Evolutionary conservation across 1,140 invertebrate species (phyloP), one percentile per base, ranked within the genome.

Genomic region (Aphidius gifuensis): DNA sequence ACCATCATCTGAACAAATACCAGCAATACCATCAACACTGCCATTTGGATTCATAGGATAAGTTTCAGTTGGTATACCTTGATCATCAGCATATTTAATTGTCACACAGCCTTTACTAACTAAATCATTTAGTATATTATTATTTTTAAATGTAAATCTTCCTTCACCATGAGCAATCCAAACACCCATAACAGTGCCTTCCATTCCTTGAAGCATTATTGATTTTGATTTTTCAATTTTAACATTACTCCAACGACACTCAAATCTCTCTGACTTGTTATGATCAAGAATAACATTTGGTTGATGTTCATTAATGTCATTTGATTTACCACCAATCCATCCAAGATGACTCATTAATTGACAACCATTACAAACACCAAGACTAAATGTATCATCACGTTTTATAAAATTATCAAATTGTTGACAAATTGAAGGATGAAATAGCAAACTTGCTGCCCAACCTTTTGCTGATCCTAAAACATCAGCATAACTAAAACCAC

Each of bases 161-260:
- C 96, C 97, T 85, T 99, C 96, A 5, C 93, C 96, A 74, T 99
- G 97, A n/a, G 96, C 94, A 38, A 95, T 86, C 96, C 96, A 99
- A 64, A 97, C 90, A 9, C 96, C 96, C 38, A 98, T 82, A 0
- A 90, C 81, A 5, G 90, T 89, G 6, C 85, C 88, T 61, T 90
- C 86, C 95, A 99, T 97, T 5, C 86, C 92, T 66, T 83, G 78
- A 55, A 98, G 81, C 93, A 98, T 95, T 8, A 98, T 90, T 0
- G 92, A 80, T 3, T 88, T 85, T 23, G 86, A 87, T 67, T 85
- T 82, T 49, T 86, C 79, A 57, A 98, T 90, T 67, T 82, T 86
- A 0, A 98, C 90, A 0, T 92, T 90, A 23, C 85, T 87, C 88
- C 94, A 99, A 38, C 96, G 86, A 65, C 94, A 97, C 75, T 99